phyloP scores from a whole-genome alignment of 2,888 invertebrate species.

The Torymus aiolomorphi region DNA sequence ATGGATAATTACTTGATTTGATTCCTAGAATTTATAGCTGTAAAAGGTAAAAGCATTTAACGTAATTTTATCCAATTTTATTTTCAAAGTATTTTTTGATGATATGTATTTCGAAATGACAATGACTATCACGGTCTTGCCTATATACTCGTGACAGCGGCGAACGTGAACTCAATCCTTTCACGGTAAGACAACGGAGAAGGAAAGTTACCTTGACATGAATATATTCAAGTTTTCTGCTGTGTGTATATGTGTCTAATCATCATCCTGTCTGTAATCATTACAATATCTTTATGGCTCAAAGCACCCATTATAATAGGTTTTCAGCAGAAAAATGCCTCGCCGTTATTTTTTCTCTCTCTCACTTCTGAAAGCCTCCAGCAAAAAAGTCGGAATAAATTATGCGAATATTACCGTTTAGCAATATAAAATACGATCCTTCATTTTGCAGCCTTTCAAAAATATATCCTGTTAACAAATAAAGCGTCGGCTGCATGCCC shows the following conservation, averaged over 20 bases:
- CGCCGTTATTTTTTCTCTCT: not conserved
- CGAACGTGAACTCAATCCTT: slow-evolving; percentile 48
- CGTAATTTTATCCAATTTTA: too few relatives aligned
- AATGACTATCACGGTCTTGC: slow-evolving; percentile 25
- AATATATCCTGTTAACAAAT: not conserved
- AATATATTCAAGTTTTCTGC: slow-evolving; percentile 52
- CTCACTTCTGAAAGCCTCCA: not conserved
- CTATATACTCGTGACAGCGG: not conserved
- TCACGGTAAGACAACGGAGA: slow-evolving; percentile 48
- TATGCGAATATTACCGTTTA: not conserved
- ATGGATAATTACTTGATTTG: too few relatives aligned
- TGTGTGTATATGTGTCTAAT: slow-evolving; percentile 9
- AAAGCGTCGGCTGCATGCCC: not conserved
- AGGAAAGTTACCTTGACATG: slow-evolving; percentile 56
- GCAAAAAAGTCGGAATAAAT: slow-evolving; percentile 22
- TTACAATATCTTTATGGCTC: slow-evolving; percentile 39
- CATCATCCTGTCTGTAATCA: slow-evolving; percentile 37
- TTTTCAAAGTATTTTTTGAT: too few relatives aligned
- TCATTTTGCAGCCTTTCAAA: not conserved
- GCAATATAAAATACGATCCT: not conserved
- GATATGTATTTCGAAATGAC: slow-evolving; percentile 8
- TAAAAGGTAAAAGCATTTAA: too few relatives aligned
- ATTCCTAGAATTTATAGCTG: too few relatives aligned
- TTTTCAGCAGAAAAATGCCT: slow-evolving; percentile 13
- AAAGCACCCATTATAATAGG: slow-evolving; percentile 27